phyloP scores from a whole-genome alignment of 2,113 vertebrate genomes.

The Sceloporus tristichus region DNA sequence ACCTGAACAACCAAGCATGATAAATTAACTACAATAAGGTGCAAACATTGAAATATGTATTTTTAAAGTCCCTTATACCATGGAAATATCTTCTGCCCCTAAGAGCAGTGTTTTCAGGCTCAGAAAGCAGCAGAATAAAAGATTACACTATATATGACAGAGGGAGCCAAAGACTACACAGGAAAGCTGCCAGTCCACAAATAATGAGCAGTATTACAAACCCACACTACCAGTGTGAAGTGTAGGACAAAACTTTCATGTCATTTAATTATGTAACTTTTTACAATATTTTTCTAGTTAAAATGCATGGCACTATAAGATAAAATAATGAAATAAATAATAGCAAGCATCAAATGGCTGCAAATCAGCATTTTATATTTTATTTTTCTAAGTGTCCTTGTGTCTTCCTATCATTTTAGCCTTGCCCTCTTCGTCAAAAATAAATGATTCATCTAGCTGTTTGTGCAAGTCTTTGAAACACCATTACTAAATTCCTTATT shows the following conservation, averaged over 20 bases:
- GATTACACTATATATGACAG: background rate
- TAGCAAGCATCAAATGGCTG: too few relatives aligned
- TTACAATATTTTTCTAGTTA: background rate
- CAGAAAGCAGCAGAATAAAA: background rate
- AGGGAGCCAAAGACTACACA: background rate
- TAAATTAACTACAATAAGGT: background rate
- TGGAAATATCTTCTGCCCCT: background rate
- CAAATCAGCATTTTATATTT: background rate
- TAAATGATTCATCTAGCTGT: too few relatives aligned
- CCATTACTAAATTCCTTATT: too few relatives aligned
- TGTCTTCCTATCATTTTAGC: too few relatives aligned
- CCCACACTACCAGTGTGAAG: background rate
- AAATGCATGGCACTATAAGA: too few relatives aligned
- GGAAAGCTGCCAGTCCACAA: background rate
- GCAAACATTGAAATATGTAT: background rate
- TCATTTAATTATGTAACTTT: slow-evolving; percentile 5
- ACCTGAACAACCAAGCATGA: background rate
- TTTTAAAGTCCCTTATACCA: background rate
- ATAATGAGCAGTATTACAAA: background rate
- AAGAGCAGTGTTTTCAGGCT: background rate
- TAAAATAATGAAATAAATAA: background rate
- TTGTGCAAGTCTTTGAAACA: too few relatives aligned
- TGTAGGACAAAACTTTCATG: background rate
- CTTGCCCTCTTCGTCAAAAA: too few relatives aligned
- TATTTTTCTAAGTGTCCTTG: too few relatives aligned